Evolutionary conservation across 2,888 invertebrate genomes (phyloP), one percentile per base, ranked within the genome.

Genomic region (Smittia sp.): DNA sequence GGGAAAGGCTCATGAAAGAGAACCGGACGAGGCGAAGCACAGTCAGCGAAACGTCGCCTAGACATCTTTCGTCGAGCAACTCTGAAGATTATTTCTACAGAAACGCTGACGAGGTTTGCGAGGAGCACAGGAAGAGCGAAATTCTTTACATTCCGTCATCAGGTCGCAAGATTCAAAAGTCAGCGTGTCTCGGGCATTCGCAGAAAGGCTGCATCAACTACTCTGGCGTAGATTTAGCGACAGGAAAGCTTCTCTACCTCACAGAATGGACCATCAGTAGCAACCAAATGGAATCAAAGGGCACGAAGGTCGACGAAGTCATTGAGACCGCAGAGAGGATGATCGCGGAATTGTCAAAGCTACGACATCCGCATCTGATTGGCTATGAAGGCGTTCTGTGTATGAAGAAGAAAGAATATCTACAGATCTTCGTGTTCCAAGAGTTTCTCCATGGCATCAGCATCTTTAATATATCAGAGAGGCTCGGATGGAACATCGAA

Each of bases 131-230:
- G 75, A 85, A 84, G 62, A 86, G 85, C 1, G 84, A 85, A 76
- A 80, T 84, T 1, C 79, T 87, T 27, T 84, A 85, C 76, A 88
- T 88, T 77, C 84, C 83, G 75, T 85, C 84, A 79, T 83, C 83
- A 52, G 85, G 87, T 39, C 82, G 87, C 70, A 85, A 89, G 77
- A 87, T 93, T 22, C 88, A 89, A 77, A 85, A 91, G 62, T 92
- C 93, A 1, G 88, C 88, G 78, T 93, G 93, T 80, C 83, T 94
- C 76, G 91, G 90, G 1, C 93, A 93, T 79, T 90, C 90, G 25
- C 82, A 86, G 27, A 87, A 87, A 76, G 92, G 92, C 6, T 89
- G 90, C 63, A 87, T 89, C 24, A 88, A 90, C 1, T 93, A 89
- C 80, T 85, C 88, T 20, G 93, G 91, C 4, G 86, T 94, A 20